Evolutionary conservation across 2,797 vertebrate genomes (phyloP).

Genomic region (Picus viridis): DNA sequence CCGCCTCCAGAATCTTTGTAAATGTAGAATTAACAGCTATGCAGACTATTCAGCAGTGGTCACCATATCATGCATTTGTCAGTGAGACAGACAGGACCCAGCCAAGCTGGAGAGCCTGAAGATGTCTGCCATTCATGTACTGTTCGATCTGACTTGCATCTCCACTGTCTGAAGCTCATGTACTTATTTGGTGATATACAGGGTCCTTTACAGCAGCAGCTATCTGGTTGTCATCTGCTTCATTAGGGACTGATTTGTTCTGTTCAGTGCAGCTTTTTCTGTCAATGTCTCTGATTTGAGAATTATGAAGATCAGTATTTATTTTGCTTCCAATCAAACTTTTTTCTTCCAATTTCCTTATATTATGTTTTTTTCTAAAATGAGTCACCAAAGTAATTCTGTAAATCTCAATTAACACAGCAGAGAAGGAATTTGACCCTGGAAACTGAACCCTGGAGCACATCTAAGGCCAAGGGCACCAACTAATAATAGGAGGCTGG

Average conservation of each 20-base stretch:
- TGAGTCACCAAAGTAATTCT: not conserved
- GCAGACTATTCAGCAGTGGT: not conserved
- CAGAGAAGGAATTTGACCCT: not conserved
- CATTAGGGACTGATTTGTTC: not conserved
- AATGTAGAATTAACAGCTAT: slow-evolving; percentile 29
- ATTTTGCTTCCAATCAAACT: not conserved
- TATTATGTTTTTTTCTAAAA: not conserved
- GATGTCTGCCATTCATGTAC: not conserved
- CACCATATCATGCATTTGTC: not conserved
- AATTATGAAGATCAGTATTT: not conserved
- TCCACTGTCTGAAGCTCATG: not conserved
- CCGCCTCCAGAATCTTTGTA: slow-evolving; percentile 20
- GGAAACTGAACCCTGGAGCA: not conserved
- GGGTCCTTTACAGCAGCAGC: not conserved
- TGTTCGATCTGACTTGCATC: not conserved
- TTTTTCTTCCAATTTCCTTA: not conserved
- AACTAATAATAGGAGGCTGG: not conserved
- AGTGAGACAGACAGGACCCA: not conserved
- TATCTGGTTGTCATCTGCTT: not conserved
- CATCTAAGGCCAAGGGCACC: not conserved
- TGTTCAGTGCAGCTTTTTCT: not conserved
- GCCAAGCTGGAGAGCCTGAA: not conserved
- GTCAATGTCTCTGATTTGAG: not conserved
- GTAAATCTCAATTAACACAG: not conserved
- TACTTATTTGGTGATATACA: slow-evolving; percentile 1